Evolutionary conservation across 1,140 invertebrate genomes (phyloP), one percentile per base, ranked within the genome.

Genomic region (Oedothorax gibbosus): DNA sequence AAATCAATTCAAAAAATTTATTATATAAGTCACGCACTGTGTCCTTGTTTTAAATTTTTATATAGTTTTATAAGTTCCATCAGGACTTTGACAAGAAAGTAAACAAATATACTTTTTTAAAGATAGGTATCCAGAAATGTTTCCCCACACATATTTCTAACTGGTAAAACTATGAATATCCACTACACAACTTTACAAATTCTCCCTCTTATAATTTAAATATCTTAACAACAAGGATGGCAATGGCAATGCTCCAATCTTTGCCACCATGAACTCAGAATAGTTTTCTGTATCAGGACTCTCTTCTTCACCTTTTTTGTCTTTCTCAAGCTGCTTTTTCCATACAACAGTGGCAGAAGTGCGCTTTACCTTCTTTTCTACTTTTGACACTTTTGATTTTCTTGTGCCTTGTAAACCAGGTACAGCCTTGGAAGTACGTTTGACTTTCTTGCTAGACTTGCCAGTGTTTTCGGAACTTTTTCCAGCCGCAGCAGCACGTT

Each of bases 161-260:
- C 35, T 35, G 35, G 35, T 35, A 35, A 35, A 35, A 35, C 35
- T 5, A 35, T 35, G 35, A 35, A 35, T 35, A 35, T 35, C 35
- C 35, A 35, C 2, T 35, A 1, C 35, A 35, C 35, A 35, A 35
- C 35, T 35, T 66, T 68, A 84, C 72, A 84, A 49, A 76, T 75
- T 84, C 6, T 84, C 64, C 65, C 85, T 82, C 35, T 92, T 91
- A 85, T 92, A 92, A 87, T 92, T 92, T 64, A 93, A 88, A 87
- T 91, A 93, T 50, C 90, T 73, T 86, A 93, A 92, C 53, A 93
- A 88, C n/a, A 90, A 88, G n/a, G 89, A 88, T 71, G 93, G 93
- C 53, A 93, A 86, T 49, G 93, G 92, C 78, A 93, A 89, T 56
- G 88, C 72, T 56, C 90, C 86, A 82, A 93, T 92, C 87, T 92